Evolutionary conservation across 2,888 invertebrate genomes (phyloP).

Genomic region (Chymomyza procnemis): DNA sequence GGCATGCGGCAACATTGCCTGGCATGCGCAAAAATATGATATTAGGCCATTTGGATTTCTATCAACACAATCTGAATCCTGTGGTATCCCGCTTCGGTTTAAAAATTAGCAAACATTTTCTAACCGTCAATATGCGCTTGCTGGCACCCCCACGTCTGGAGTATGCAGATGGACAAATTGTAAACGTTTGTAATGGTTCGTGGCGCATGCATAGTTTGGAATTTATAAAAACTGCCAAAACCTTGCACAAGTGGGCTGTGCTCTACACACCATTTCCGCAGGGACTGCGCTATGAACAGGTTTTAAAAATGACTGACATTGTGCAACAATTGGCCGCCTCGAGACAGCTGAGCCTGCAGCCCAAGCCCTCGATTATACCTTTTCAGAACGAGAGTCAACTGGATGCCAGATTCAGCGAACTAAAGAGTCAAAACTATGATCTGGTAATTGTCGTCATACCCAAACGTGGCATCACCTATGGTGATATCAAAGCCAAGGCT

Average conservation of each 20-base stretch:
- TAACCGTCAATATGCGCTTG: slow-evolving; percentile 87
- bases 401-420: slow-evolving; percentile 39
- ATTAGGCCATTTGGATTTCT: slow-evolving; percentile 17
- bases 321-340: not conserved
- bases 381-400: slow-evolving; percentile 46
- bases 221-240: slow-evolving; percentile 40
- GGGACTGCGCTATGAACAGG: too few relatives aligned
- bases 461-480: slow-evolving; percentile 75
- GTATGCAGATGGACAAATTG: slow-evolving; percentile 78
- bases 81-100: slow-evolving; percentile 73
- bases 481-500: slow-evolving; percentile 83
- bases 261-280: slow-evolving; percentile 28
- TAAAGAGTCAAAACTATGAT: slow-evolving; percentile 72
- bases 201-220: slow-evolving; percentile 61
- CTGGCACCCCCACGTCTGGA: slow-evolving; percentile 87
- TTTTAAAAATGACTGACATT: not conserved
- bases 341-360: slow-evolving; percentile 55
- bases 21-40: not conserved
- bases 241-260: slow-evolving; percentile 68
- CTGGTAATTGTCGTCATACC: slow-evolving; percentile 84
- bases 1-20: not conserved
- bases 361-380: slow-evolving; percentile 25
- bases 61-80: slow-evolving; percentile 58
- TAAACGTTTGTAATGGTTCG: slow-evolving; percentile 52
- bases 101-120: slow-evolving; percentile 86